Percentiles rank a stretch among this genome's conserved stretches.
phyloP scores from a whole-genome alignment of 2,113 vertebrate species.

The Cololabis saira region DNA sequence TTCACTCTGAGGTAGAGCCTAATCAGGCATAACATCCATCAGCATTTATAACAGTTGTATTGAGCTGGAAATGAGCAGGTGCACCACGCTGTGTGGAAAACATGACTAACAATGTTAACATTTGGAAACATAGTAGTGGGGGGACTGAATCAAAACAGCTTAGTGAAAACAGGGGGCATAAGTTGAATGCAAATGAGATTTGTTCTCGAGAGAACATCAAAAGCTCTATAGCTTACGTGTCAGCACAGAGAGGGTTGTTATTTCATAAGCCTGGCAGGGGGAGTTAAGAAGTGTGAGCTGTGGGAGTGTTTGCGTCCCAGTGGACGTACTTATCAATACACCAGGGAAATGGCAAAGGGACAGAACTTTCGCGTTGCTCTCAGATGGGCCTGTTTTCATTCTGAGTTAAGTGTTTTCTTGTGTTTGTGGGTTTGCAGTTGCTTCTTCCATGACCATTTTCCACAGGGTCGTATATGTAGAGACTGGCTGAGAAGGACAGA shows the following conservation, averaged over 20 bases:
- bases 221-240: constrained; percentile 10
- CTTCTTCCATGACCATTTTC: constrained; percentile 7
- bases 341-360: constrained; percentile 20
- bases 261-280: constrained; percentile 52
- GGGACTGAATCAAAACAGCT: constrained; percentile 53
- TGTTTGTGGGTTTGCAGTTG: constrained; percentile 21
- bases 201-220: constrained; percentile 56
- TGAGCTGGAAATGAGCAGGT: constrained; percentile 42
- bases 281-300: constrained; percentile 28
- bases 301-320: constrained; percentile 31
- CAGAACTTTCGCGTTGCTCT: not conserved
- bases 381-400: constrained; percentile 2
- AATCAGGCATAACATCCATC: constrained; percentile 53
- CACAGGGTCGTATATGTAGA: constrained; percentile 14
- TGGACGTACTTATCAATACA: constrained; percentile 28
- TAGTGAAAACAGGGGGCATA: constrained; percentile 29
- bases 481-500: not conserved
- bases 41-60: constrained; percentile 23
- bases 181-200: constrained; percentile 61
- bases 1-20: constrained; percentile 16
- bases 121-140: constrained; percentile 36
- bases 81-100: constrained; percentile 55
- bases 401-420: constrained; percentile 11
- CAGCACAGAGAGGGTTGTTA: constrained; percentile 38
- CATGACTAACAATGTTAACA: constrained; percentile 57